Evolutionary conservation across 2,113 vertebrate species (phyloP).

Genomic region (Cyanoliseus patagonus): DNA sequence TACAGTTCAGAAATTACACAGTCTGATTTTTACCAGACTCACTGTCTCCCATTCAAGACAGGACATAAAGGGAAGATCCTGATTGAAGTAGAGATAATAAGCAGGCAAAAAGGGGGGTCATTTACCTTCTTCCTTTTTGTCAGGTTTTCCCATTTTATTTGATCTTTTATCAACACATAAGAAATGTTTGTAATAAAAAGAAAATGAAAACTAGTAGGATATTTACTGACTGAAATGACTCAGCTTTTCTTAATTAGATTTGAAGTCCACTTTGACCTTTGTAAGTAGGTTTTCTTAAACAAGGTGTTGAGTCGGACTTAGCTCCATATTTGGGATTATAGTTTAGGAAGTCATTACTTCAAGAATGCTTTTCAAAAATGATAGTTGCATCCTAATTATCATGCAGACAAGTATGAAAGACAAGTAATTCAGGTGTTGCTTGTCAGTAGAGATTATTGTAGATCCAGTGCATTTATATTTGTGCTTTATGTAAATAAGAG

Average conservation of each 20-base stretch:
- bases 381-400: neutral
- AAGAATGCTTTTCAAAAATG: neutral
- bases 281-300: neutral
- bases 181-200: neutral
- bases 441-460: neutral
- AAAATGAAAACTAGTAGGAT: neutral
- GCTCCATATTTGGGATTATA: neutral
- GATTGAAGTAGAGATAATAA: neutral
- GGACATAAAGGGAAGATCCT: neutral
- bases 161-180: neutral
- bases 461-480: neutral
- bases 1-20: neutral
- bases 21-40: neutral
- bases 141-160: neutral
- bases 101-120: neutral
- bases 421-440: neutral
- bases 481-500: neutral
- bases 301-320: neutral
- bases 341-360: neutral
- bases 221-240: neutral
- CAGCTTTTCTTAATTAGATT: neutral
- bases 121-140: neutral
- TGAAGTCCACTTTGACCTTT: neutral
- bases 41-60: neutral
- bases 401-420: neutral